Percentiles rank a stretch among this genome's conserved stretches.
Evolutionary conservation across 1,140 invertebrate genomes (phyloP).

Genomic region (Drosophila seguyi): DNA sequence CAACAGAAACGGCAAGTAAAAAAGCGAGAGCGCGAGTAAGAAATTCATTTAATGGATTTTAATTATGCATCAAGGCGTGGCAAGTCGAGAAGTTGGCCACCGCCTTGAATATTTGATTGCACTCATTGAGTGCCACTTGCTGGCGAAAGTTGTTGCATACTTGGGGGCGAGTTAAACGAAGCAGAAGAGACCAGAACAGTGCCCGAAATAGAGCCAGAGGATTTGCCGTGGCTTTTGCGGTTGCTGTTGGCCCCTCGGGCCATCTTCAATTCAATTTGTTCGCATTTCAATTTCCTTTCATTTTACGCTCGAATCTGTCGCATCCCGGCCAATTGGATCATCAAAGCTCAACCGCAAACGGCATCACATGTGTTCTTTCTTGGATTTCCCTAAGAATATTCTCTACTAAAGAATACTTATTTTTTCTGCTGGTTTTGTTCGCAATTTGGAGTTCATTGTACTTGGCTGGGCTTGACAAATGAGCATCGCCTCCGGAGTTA

Average conservation of each 20-base stretch:
- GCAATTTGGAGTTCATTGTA: conserved; percentile 58
- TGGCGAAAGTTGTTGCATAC: conserved; percentile 78
- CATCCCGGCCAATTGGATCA: conserved; percentile 67
- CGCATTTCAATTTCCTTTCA: conserved; percentile 82
- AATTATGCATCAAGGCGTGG: conserved; percentile 72
- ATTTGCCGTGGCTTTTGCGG: background rate
- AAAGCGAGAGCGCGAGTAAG: conserved; percentile 27
- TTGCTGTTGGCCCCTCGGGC: conserved; percentile 15
- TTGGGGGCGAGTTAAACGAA: conserved; percentile 74
- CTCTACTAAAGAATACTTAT: conserved; percentile 2
- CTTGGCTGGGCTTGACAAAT: conserved; percentile 55
- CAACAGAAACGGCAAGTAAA: conserved; percentile 33
- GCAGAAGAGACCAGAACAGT: conserved; percentile 46
- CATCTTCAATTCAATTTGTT: conserved; percentile 70
- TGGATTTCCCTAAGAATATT: conserved; percentile 18
- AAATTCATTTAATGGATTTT: conserved; percentile 82
- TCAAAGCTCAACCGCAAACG: conserved; percentile 71
- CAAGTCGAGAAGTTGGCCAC: conserved; percentile 58
- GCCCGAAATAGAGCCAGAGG: conserved; percentile 23
- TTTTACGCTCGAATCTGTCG: conserved; percentile 76
- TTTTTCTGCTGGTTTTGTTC: conserved; percentile 27
- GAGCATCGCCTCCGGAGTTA: conserved; percentile 61
- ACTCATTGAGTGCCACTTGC: conserved; percentile 57
- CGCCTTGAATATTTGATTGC: conserved; percentile 77
- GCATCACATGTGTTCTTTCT: conserved; percentile 32